A percentile compares a stretch with the other conserved stretches of the same genome.
These are phyloP conservation scores for Mayetiola destructor DNA, from an alignment of 2,888 invertebrate species.

Conservation along the genomic window DNA sequence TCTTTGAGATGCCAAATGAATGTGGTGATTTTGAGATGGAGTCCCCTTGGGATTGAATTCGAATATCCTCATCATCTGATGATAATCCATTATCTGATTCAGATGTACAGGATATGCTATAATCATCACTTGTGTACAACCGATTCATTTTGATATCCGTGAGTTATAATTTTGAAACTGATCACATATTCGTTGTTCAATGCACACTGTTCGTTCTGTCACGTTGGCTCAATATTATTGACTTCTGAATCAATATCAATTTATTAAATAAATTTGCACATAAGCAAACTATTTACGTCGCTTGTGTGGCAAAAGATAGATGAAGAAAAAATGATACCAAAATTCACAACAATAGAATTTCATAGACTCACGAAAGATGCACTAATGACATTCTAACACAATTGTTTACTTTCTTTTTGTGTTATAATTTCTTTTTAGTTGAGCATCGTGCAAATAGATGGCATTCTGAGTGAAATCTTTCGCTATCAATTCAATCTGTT, in stretches of 20 bases:
- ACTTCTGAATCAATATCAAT: background rate
- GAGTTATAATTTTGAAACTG: background rate
- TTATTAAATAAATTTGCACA: background rate
- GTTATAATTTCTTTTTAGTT: background rate
- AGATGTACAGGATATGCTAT: background rate
- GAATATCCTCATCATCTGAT: background rate
- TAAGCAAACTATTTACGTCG: background rate
- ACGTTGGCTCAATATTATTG: background rate
- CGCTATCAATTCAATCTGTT: background rate
- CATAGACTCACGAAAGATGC: background rate
- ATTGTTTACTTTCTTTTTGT: slow-evolving; percentile 10
- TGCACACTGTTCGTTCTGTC: background rate
- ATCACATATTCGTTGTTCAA: background rate
- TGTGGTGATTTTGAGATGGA: too few relatives aligned
- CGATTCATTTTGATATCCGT: background rate
- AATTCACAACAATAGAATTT: slow-evolving; percentile 8
- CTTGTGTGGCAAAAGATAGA: background rate
- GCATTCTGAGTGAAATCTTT: background rate
- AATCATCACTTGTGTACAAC: background rate
- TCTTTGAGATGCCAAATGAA: slow-evolving; percentile 16
- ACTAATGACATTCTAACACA: slow-evolving; percentile 3
- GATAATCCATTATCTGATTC: slow-evolving; percentile 4
- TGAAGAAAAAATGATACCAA: background rate
- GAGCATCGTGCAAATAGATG: too few relatives aligned
- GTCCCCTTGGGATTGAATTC: background rate